Base-by-base conservation (phyloP, 2,113 vertebrate genomes). In the Solenodon paradoxus region DNA sequence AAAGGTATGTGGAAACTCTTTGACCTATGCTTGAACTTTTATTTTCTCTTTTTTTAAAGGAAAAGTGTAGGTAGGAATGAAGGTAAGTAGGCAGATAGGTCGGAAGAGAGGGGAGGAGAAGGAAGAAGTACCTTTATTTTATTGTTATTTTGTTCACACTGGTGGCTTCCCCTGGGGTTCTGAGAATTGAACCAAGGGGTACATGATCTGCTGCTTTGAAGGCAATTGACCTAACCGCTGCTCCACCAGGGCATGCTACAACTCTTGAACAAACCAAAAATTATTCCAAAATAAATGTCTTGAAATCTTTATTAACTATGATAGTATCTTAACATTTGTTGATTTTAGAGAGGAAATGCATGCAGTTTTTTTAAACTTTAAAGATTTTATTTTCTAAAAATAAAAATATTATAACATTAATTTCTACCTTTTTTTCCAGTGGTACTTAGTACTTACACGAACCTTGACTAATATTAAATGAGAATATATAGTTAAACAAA, bases 401-500 rank as follows among this genome's bases (percentile, higher is more conserved):
- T 87, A 90, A 93, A 93, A 75, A 10, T 68, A 47, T 42, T 71
- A 6, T 16, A 64, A 17, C 64, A 89, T 40, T 84, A 35, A 38
- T n/a, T 75, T 35, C 35, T 6, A 1, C 7, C 28, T 10, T 2
- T 69, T 88, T 69, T 10, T 35, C 3, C 17, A 49, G 9, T 80
- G 11, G 11, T 86, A 74, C 57, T 85, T 38, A 85, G 38, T 42
- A 28, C 47, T 94, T 92, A 82, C 24, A 75, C 13, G 95, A 95
- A 42, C n/a, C n/a, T 88, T 92, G 71, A 24, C 79, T 89, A 77
- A 86, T 81, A 51, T 75, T 74, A 91, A 91, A 88, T 81, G 15
- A 83, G 95, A 88, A 95, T 72, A 78, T 30, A 68, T 64, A 80
- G n/a, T 89, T 94, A 92, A 90, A 89, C 12, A 92, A 85, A 92